Evolutionary conservation across 2,888 invertebrate genomes (phyloP), one percentile per base, ranked within the genome.

Genomic region (Nomada fucata): DNA sequence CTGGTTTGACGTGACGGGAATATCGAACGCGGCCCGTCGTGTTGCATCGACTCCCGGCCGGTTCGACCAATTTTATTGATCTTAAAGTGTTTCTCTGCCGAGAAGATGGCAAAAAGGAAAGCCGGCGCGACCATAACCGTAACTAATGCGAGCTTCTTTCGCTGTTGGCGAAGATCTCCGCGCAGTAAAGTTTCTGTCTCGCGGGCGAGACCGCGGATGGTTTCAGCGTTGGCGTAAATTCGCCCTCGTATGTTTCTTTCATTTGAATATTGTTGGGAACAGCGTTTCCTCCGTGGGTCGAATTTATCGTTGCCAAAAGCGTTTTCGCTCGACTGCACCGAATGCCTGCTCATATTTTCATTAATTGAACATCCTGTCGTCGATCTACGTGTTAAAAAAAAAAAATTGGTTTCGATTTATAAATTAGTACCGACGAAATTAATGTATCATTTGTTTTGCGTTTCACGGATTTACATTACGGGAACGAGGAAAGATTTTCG

Each of bases 101-200:
- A 70, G 61, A 59, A 50, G 52, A n/a, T 26, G 5, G 15, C 13
- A n/a, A 3, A 69, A 47, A 72, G 57, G 67, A 84, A 75, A 64
- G 29, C 47, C 18, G 53, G 52, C n/a, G 76, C 65, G 20, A 78
- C 79, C 77, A 82, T 79, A 87, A 82, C 88, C 82, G 77, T 85
- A 85, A 85, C 84, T 81, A 87, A 83, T 72, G 83, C 83, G 78
- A 87, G 82, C 79, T 82, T 82, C 88, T 79, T 78, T 71, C 69
- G 44, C 60, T 61, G 26, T 52, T 52, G 47, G 29, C 61, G 57
- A n/a, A 20, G 64, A 76, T 75, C 81, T 81, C 80, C 74, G 67
- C 60, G 59, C 55, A 64, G 85, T 76, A 78, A 86, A 86, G 76
- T 86, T 86, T 76, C 74, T 59, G 7, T 67, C 60, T 23, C 59